These are phyloP conservation scores for Eulithis prunata DNA, from an alignment of 2,888 invertebrate species.

Conservation along the genomic window DNA sequence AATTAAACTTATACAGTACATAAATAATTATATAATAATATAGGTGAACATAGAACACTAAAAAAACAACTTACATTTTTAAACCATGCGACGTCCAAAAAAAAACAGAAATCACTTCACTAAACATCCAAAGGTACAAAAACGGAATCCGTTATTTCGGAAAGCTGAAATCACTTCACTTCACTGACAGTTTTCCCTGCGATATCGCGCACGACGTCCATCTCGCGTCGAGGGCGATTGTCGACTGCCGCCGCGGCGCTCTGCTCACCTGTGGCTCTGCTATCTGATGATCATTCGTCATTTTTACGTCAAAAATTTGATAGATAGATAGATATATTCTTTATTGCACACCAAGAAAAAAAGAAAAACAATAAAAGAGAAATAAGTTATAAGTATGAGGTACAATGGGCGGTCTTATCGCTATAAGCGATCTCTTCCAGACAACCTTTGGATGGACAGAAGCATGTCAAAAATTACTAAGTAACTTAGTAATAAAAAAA, in stretches of 20 bases:
- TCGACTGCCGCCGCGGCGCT: constrained; percentile 46
- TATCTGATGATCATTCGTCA: constrained; percentile 14
- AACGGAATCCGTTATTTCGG: constrained; percentile 32
- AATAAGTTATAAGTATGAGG: no score
- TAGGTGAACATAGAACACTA: no score
- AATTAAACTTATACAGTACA: no score
- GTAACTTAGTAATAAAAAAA: constrained; percentile 1
- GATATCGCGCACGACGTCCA: constrained; percentile 43
- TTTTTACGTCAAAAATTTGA: constrained; percentile 1
- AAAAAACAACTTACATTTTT: constrained; percentile 36
- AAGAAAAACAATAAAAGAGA: no score
- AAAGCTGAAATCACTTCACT: constrained; percentile 46
- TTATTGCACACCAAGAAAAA: no score
- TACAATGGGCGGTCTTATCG: no score
- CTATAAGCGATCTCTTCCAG: no score
- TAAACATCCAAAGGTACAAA: constrained; percentile 34
- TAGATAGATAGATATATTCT: no score
- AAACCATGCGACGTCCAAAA: constrained; percentile 18
- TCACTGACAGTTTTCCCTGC: constrained; percentile 45
- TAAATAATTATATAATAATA: neutral
- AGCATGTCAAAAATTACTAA: neutral
- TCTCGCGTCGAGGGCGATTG: constrained; percentile 42
- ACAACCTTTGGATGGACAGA: no score
- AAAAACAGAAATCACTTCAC: constrained; percentile 25
- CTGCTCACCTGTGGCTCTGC: constrained; percentile 54